These are phyloP conservation scores for Tribolium freemani DNA, from an alignment of 2,888 invertebrate genomes.

Conservation along the genomic window DNA sequence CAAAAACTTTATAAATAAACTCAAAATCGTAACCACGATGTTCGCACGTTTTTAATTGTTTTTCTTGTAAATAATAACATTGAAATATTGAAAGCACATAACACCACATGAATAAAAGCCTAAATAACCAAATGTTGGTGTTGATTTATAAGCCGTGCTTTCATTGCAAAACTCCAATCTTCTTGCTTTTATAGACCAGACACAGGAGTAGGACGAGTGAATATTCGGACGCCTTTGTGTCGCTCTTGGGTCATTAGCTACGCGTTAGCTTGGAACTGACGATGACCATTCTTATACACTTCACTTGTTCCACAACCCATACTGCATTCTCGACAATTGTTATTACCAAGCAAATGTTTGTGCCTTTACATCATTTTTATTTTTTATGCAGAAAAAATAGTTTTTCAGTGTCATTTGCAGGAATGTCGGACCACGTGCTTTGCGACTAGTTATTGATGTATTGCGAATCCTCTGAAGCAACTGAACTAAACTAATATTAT, in stretches of 20 bases:
- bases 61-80: too few relatives aligned
- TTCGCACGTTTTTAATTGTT: too few relatives aligned
- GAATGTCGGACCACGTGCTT: background rate
- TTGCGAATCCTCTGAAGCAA: slow-evolving; percentile 1
- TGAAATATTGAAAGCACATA: too few relatives aligned
- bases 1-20: too few relatives aligned
- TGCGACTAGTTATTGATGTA: background rate
- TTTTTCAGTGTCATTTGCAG: background rate
- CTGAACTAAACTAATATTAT: slow-evolving; percentile 34
- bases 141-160: background rate
- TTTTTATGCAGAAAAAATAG: background rate
- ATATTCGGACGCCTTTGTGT: slow-evolving; percentile 63
- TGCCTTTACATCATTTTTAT: background rate
- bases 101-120: too few relatives aligned
- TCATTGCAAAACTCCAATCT: background rate
- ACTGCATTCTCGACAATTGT: slow-evolving; percentile 45
- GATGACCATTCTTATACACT: slow-evolving; percentile 65
- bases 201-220: slow-evolving; percentile 38
- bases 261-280: slow-evolving; percentile 64
- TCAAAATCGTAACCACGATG: too few relatives aligned
- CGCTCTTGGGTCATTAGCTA: slow-evolving; percentile 65
- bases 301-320: slow-evolving; percentile 55
- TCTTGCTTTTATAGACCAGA: background rate
- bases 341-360: slow-evolving; percentile 2
- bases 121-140: background rate